Conservation (phyloP, 1,140 invertebrate genomes). For the Drosophila orena region DNA sequence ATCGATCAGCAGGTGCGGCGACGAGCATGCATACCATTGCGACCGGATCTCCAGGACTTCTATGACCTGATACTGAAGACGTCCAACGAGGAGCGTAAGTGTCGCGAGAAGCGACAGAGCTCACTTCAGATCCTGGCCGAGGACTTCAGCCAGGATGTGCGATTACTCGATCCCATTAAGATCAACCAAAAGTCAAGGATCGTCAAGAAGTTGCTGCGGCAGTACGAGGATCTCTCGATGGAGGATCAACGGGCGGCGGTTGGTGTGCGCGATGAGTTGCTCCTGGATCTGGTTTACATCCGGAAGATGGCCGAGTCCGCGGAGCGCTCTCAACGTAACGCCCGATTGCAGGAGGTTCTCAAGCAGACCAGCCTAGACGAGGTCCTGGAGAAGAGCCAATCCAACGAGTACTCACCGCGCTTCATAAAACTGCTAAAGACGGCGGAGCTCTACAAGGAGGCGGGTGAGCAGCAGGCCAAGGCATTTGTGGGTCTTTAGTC, state of each 20-base stretch:
- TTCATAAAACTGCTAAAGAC: conserved; percentile 66
- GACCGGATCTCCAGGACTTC: conserved; percentile 66
- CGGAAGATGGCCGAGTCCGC: conserved; percentile 54
- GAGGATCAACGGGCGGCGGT: conserved; percentile 56
- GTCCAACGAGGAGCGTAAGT: conserved; percentile 48
- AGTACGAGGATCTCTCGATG: conserved; percentile 66
- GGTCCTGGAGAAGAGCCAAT: background rate
- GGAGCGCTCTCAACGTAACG: conserved; percentile 31
- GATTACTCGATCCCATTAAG: conserved; percentile 40
- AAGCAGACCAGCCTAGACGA: background rate
- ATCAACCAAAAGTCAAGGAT: conserved; percentile 63
- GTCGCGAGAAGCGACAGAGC: conserved; percentile 61
- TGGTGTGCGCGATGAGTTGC: conserved; percentile 57
- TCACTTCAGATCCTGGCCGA: conserved; percentile 25
- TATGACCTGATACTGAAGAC: conserved; percentile 66
- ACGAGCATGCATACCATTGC: conserved; percentile 59
- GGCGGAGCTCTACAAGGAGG: conserved; percentile 61
- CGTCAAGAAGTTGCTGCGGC: conserved; percentile 68
- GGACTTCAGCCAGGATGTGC: conserved; percentile 46
- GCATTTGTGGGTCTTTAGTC: conserved; percentile 27
- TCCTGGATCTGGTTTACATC: conserved; percentile 59
- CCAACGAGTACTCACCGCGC: conserved; percentile 46
- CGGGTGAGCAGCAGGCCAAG: conserved; percentile 56
- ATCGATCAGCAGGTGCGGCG: conserved; percentile 66
- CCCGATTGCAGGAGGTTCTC: conserved; percentile 38